Evolutionary conservation across 1,140 invertebrate species (phyloP).

Genomic region (Parasteatoda tepidariorum): DNA sequence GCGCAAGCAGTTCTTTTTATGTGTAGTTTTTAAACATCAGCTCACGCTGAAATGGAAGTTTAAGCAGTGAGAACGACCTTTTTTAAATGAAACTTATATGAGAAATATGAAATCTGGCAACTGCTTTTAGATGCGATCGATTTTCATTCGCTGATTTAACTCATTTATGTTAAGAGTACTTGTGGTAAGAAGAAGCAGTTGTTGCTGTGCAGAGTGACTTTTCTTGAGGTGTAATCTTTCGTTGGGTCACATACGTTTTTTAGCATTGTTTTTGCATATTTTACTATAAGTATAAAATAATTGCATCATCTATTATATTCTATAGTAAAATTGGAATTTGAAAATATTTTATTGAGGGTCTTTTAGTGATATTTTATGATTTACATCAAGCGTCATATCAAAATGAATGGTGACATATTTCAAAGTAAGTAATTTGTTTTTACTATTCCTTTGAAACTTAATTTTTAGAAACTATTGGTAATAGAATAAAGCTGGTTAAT

Average conservation of each 20-base stretch:
- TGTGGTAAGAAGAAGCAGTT: too few species aligned
- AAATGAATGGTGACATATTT: constrained; percentile 1
- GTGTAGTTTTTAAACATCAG: too few species aligned
- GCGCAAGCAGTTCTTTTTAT: too few species aligned
- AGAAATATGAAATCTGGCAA: background rate
- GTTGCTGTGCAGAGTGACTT: too few species aligned
- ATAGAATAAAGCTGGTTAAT: too few species aligned
- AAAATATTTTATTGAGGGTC: background rate
- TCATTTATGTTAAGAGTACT: background rate
- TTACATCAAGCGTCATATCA: constrained; percentile 2
- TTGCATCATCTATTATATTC: background rate
- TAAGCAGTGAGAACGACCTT: too few species aligned
- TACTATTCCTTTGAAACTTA: too few species aligned
- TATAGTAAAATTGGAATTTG: too few species aligned
- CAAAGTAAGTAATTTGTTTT: background rate
- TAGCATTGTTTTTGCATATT: too few species aligned
- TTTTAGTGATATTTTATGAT: background rate
- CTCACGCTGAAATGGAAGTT: too few species aligned
- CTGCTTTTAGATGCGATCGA: background rate
- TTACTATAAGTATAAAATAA: background rate
- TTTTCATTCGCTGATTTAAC: background rate
- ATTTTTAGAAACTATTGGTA: background rate
- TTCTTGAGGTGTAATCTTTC: too few species aligned
- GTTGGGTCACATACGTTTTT: too few species aligned
- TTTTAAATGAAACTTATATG: background rate